Percentiles rank a stretch among this genome's conserved stretches.
Conservation (phyloP, 2,797 vertebrate species). For the Phrynocephalus forsythii region DNA sequence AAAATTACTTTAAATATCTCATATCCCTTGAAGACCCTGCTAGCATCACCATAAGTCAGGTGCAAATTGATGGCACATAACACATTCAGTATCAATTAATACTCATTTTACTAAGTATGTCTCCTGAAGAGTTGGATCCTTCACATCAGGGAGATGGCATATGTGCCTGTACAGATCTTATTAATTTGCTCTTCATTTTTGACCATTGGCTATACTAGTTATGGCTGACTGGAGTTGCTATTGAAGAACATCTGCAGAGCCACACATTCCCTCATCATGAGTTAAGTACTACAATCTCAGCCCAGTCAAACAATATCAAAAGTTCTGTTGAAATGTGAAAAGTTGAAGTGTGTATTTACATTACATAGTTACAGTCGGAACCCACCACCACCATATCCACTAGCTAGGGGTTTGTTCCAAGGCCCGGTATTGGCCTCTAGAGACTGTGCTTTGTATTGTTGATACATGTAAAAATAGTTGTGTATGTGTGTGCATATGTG, state of each 20-base stretch:
- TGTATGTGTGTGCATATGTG: no score
- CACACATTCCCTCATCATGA: not conserved
- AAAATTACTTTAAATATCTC: no score
- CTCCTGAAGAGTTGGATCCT: not conserved
- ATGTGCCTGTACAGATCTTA: not conserved
- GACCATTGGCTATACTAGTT: not conserved
- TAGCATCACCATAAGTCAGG: no score
- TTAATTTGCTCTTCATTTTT: not conserved
- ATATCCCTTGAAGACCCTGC: no score
- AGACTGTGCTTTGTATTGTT: no score
- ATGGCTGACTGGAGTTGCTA: not conserved
- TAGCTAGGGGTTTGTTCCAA: no score
- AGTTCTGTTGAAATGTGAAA: not conserved
- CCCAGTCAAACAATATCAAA: not conserved
- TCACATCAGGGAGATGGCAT: not conserved
- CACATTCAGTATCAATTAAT: rapidly evolving
- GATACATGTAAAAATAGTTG: no score
- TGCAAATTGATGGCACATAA: no score
- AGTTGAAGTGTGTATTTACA: no score
- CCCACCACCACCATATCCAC: no score
- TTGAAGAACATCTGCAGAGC: not conserved
- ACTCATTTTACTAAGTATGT: rapidly evolving
- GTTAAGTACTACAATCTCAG: not conserved
- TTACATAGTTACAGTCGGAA: no score
- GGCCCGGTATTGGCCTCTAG: no score